Evolutionary conservation across 1,140 invertebrate genomes (phyloP), one percentile per base, ranked within the genome.

Genomic region (Asbolus verrucosus): DNA sequence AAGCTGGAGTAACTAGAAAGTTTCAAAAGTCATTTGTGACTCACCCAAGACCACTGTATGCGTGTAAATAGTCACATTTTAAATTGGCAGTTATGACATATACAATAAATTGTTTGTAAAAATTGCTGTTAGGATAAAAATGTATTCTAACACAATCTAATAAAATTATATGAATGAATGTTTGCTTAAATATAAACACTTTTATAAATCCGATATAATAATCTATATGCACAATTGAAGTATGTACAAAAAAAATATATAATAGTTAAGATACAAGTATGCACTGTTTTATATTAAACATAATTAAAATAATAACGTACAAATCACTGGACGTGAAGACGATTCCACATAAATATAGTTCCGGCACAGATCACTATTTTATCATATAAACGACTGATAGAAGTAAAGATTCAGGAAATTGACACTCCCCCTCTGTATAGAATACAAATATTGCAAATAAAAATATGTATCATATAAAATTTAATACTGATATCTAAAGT

Each of bases 141-240:
- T 73, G 74, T 72, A 50, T 68, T 67, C 73, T 75, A 77, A 78
- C 70, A 75, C 70, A 76, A 77, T 75, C 73, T 74, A 75, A 76
- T 74, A 66, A 61, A 70, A 75, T 68, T 18, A 71, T 68, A 77
- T 69, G 66, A 74, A 75, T 77, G 70, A 72, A 75, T 79, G 72
- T 78, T 70, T 65, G 67, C 72, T 75, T 78, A 76, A 73, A 70
- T 77, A 78, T 78, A 75, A 79, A 79, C 75, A 77, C 75, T 79
- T 78, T 79, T 76, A 75, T 78, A 78, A 77, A 76, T 77, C 74
- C 74, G 73, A 73, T 79, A 77, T 77, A 73, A 74, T 78, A 75
- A 77, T 77, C 76, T 80, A 81, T 81, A 80, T 81, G 78, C 80
- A 81, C 78, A 81, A 78, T 78, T 79, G 67, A 76, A 78, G 79